Evolutionary conservation across 2,888 invertebrate genomes (phyloP).

Genomic region (Drosophila borealis): DNA sequence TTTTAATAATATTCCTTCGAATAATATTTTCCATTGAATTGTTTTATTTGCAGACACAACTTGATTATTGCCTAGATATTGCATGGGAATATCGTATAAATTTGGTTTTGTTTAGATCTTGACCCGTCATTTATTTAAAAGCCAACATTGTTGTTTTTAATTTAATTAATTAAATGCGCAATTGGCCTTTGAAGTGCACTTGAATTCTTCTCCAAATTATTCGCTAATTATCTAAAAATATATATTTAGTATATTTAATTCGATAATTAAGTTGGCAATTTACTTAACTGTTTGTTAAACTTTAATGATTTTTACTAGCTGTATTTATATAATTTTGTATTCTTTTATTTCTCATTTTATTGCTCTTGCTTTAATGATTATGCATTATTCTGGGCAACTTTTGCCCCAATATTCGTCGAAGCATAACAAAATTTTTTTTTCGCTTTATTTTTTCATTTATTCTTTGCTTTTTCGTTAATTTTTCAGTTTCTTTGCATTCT

Average conservation of each 20-base stretch:
- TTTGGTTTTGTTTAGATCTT: no score
- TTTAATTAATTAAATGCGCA: not conserved
- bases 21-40: no score
- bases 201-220: not conserved
- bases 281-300: conserved; percentile 23
- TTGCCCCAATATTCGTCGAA: conserved; percentile 52
- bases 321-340: conserved; percentile 10
- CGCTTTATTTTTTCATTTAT: not conserved
- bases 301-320: conserved; percentile 14
- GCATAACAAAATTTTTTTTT: conserved; percentile 27
- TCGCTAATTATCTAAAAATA: not conserved
- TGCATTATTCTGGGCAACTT: conserved; percentile 45
- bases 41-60: no score
- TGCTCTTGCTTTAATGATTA: conserved; percentile 11
- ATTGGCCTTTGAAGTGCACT: not conserved
- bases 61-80: no score
- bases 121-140: not conserved
- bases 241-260: conserved; percentile 1
- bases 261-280: conserved; percentile 22
- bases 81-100: no score
- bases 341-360: conserved; percentile 7
- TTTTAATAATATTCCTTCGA: no score
- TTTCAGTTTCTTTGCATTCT: conserved; percentile 60
- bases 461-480: conserved; percentile 24
- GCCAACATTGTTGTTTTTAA: not conserved